A percentile compares a stretch with the other conserved stretches of the same genome.
Conservation (phyloP, 2,888 invertebrate species). For the Pseudanteris insignis region DNA sequence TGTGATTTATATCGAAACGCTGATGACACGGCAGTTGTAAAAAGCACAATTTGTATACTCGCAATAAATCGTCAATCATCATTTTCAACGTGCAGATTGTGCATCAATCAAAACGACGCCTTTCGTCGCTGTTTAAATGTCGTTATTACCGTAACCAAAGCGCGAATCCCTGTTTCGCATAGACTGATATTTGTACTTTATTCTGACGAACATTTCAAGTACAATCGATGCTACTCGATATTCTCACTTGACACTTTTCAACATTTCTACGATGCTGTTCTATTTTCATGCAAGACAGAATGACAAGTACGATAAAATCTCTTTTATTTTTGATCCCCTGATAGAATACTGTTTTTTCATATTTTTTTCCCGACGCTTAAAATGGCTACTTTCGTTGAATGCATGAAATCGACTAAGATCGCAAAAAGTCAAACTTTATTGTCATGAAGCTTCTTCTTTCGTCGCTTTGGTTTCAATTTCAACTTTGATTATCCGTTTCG, state of each 20-base stretch:
- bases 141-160: slow-evolving; percentile 18
- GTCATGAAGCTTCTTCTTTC: too few relatives aligned
- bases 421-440: too few relatives aligned
- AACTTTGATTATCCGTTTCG: too few relatives aligned
- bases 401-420: slow-evolving; percentile 14
- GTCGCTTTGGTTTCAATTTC: too few relatives aligned
- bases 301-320: slow-evolving; percentile 39
- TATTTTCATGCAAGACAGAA: slow-evolving; percentile 31
- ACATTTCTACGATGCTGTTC: slow-evolving; percentile 25
- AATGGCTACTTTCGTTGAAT: slow-evolving; percentile 27
- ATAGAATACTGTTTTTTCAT: slow-evolving; percentile 22
- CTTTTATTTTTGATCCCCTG: slow-evolving; percentile 25
- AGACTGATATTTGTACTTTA: slow-evolving; percentile 30
- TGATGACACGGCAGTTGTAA: too few relatives aligned
- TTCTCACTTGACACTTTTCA: slow-evolving; percentile 30
- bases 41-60: too few relatives aligned
- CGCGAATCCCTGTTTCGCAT: slow-evolving; percentile 9
- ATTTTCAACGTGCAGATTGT: too few relatives aligned
- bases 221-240: slow-evolving; percentile 29
- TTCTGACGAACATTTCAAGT: slow-evolving; percentile 27
- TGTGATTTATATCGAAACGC: too few relatives aligned
- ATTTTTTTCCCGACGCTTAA: slow-evolving; percentile 14
- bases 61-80: too few relatives aligned
- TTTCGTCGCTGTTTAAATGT: slow-evolving; percentile 18
- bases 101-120: neutral